Evolutionary conservation across 1,140 invertebrate genomes (phyloP), one percentile per base, ranked within the genome.

Genomic region (Saccostrea echinata): DNA sequence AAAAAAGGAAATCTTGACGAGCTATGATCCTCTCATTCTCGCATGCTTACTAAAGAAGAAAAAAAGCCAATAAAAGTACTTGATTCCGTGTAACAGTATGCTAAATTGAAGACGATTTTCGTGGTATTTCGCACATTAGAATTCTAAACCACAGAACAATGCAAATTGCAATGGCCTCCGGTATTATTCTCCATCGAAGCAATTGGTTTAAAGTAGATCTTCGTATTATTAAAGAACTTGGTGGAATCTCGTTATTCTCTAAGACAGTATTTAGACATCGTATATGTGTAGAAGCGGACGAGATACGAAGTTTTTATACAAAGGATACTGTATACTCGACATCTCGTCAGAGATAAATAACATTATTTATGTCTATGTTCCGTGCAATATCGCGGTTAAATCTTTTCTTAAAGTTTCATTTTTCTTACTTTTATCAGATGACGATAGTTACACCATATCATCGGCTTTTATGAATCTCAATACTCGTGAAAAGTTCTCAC

Each of bases 101-200:
- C 64, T 30, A 71, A 71, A 71, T 71, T 71, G 64, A 71, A 71
- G 27, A 71, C 64, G 64, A 30, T 24, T 71, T 71, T 71, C 24
- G 13, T 71, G n/a, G 64, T 71, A 71, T 71, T 71, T 71, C 64
- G 24, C n/a, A 71, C 64, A 71, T 71, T 71, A 71, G 64, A 30
- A 71, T 71, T 71, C 64, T 71, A 13, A 71, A 30, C 64, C 64
- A 71, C n/a, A 64, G 57, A 64, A 64, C 57, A 64, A 64, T 21
- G 57, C 57, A 64, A 64, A 64, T 64, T 64, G 24, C 57, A 64
- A 9, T 21, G 57, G 57, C 57, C 57, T 64, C 21, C 21, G 24
- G 57, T 64, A 64, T n/a, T 21, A 64, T 64, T 64, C 21, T n/a
- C 57, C 24, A n/a, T 24, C 57, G 57, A 64, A 64, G 57, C 57